Evolutionary conservation across 2,888 invertebrate genomes (phyloP), one percentile per base, ranked within the genome.

Genomic region (Odontomyia ornata): DNA sequence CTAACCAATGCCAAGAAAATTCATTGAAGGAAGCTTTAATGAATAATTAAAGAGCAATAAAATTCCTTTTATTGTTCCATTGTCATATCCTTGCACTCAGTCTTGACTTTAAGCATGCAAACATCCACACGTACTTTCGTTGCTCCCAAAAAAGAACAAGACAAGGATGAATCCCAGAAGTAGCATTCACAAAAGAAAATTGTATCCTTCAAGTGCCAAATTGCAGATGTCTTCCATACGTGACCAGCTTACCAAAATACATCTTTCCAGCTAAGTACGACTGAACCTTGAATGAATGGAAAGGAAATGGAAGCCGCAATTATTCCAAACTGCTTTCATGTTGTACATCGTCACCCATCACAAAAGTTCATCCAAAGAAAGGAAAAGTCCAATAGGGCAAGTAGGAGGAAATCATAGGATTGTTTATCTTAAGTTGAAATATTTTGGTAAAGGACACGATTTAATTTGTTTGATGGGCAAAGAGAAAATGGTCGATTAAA

Each of bases 151-250:
- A n/a, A n/a, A 65, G 13, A 23, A 18, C 60, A 25, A 60, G 25
- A 13, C 23, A 11, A n/a, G 25, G 21, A 27, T 60, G 60, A 52
- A 57, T 72, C 72, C 77, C 77, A 46, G 36, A 64, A 43, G 73
- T 64, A 62, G 64, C 57, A 72, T 76, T 72, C 72, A 30, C 71
- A 65, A 76, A 71, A 56, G 47, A 76, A 65, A 72, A 64, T 78
- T 76, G 69, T 72, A 76, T 72, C 78, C 65, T 76, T 78, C 72
- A 76, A 78, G 78, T 76, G 65, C 57, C 76, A 65, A 78, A 72
- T 56, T 78, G 76, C 76, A 78, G 76, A 76, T 76, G 78, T 64
- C 72, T 65, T 56, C 7, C 76, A 65, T 57, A 78, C 78, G 78
- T 78, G 78, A 78, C 47, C 76, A 57, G 78, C 69, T 62, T 78